A percentile compares a stretch with the other conserved stretches of the same genome.
phyloP scores from a whole-genome alignment of 2,113 vertebrate genomes.

The Ophiodon elongatus region DNA sequence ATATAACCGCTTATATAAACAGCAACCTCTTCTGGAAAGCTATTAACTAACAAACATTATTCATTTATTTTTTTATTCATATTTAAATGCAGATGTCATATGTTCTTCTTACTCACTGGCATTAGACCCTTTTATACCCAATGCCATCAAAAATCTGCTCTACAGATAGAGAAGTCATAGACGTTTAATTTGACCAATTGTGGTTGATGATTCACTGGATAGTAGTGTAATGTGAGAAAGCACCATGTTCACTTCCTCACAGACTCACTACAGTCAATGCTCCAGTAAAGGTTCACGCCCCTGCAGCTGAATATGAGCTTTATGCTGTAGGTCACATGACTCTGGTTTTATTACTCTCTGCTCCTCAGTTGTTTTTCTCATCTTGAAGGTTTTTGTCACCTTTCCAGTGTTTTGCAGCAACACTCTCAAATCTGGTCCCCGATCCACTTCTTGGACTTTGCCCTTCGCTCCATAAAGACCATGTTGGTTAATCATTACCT shows the following conservation, averaged over 20 bases:
- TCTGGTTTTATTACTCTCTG: not conserved
- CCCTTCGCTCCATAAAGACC: conserved; percentile 40
- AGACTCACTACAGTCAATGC: not conserved
- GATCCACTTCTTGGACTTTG: conserved; percentile 57
- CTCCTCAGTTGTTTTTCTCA: not conserved
- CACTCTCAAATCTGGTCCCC: not conserved
- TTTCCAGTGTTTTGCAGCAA: not conserved
- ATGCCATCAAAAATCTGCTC: not conserved
- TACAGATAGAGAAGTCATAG: not conserved
- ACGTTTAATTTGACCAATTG: too few relatives aligned
- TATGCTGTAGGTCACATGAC: conserved; percentile 14
- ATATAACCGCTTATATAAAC: not conserved
- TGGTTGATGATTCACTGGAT: not conserved
- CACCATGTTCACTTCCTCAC: not conserved
- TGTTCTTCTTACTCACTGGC: not conserved
- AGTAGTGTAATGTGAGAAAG: not conserved
- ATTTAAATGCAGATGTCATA: not conserved
- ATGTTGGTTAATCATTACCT: conserved; percentile 61
- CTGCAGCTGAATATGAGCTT: not conserved
- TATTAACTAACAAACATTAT: not conserved
- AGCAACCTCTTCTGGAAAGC: not conserved
- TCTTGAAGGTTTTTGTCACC: conserved; percentile 13
- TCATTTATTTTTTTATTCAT: not conserved
- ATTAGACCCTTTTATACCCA: too few relatives aligned
- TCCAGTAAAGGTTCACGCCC: not conserved